A percentile compares a stretch with the other conserved stretches of the same genome.
Conservation (phyloP, 2,888 invertebrate species). For the Oxycera nigricornis region DNA sequence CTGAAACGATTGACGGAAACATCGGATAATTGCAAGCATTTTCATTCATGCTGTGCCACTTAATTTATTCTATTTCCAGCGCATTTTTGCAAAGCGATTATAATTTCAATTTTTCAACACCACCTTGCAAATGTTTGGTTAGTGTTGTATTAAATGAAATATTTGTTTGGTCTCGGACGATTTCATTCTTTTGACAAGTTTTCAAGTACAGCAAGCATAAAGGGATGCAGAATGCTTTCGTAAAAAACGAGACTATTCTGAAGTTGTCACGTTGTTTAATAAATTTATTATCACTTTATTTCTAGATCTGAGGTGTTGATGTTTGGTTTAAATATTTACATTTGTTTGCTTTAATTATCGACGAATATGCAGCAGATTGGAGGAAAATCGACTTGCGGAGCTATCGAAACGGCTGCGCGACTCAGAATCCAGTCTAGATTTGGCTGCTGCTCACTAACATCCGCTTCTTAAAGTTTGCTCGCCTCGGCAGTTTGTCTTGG, state of each 20-base stretch:
- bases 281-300: conserved; percentile 33
- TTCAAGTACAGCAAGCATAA: too few species aligned
- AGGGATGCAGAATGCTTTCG: too few species aligned
- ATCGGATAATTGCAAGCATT: too few species aligned
- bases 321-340: conserved; percentile 13
- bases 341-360: conserved; percentile 31
- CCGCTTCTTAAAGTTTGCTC: not conserved
- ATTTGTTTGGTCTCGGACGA: not conserved
- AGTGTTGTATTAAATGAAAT: not conserved
- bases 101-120: too few species aligned
- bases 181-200: not conserved
- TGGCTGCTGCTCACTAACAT: not conserved
- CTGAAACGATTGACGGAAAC: too few species aligned
- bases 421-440: conserved; percentile 21
- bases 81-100: too few species aligned
- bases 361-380: conserved; percentile 21
- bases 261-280: conserved; percentile 29
- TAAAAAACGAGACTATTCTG: too few species aligned
- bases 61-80: too few species aligned
- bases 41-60: too few species aligned
- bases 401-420: not conserved
- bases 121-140: too few species aligned
- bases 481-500: not conserved
- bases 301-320: conserved; percentile 20
- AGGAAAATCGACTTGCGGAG: not conserved